A percentile compares a stretch with the other conserved stretches of the same genome.
Conservation (phyloP, 2,888 invertebrate genomes). For the Parasteatoda lunata region DNA sequence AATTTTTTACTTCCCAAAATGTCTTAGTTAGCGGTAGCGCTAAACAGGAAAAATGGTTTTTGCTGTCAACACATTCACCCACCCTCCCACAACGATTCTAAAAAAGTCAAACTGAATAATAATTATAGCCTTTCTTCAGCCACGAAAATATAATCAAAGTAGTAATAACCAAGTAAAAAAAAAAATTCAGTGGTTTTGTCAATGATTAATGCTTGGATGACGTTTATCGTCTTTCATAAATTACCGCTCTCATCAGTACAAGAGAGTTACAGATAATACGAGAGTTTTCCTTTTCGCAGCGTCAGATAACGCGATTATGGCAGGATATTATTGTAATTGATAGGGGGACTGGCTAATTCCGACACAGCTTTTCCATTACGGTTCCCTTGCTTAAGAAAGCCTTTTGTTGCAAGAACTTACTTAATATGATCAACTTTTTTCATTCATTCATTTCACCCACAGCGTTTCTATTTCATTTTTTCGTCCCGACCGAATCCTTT, state of each 20-base stretch:
- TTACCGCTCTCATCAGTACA: conserved; percentile 64
- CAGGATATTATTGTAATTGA: conserved; percentile 68
- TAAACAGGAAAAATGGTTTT: conserved; percentile 50
- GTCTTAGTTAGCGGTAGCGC: conserved; percentile 24
- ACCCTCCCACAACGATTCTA: neutral
- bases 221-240: conserved; percentile 68
- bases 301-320: conserved; percentile 65
- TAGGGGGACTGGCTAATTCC: conserved; percentile 66
- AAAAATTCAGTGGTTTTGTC: conserved; percentile 45
- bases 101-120: conserved; percentile 58
- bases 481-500: neutral
- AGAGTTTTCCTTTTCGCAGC: conserved; percentile 45
- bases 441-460: neutral
- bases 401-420: conserved; percentile 52
- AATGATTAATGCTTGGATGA: conserved; percentile 62
- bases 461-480: conserved; percentile 37
- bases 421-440: conserved; percentile 56
- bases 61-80: conserved; percentile 8
- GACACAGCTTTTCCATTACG: conserved; percentile 69
- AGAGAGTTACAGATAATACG: conserved; percentile 52
- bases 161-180: conserved; percentile 17
- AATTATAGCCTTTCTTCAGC: conserved; percentile 33
- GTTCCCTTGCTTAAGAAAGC: conserved; percentile 38
- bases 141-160: conserved; percentile 40
- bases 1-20: conserved; percentile 9